These are phyloP conservation scores for Melinaea marsaeus DNA, from an alignment of 2,888 invertebrate species.

Conservation along the genomic window DNA sequence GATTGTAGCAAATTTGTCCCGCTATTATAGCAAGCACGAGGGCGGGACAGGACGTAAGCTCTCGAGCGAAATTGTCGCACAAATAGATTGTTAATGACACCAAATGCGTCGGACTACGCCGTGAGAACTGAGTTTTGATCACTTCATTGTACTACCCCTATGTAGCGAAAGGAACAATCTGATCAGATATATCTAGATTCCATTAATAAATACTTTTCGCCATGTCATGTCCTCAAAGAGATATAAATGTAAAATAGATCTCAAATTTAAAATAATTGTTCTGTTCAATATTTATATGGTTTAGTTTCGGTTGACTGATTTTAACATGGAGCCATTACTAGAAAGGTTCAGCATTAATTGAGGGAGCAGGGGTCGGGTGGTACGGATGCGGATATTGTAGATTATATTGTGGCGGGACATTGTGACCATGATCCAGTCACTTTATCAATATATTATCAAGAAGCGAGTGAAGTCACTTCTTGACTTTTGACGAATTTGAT, in stretches of 20 bases:
- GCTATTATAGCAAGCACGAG: conserved; percentile 62
- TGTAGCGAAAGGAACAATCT: no score
- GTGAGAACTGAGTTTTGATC: conserved; percentile 18
- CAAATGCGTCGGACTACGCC: conserved; percentile 22
- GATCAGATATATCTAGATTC: no score
- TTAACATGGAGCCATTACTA: conserved; percentile 22
- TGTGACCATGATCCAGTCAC: conserved; percentile 34
- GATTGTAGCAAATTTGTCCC: conserved; percentile 69
- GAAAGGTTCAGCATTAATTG: conserved; percentile 28
- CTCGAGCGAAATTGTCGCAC: conserved; percentile 60
- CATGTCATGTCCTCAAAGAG: no score
- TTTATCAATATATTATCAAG: no score
- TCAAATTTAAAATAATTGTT: no score
- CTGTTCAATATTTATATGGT: no score
- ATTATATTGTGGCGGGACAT: conserved; percentile 47
- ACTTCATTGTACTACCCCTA: conserved; percentile 9
- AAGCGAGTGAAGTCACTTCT: not conserved
- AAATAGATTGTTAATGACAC: conserved; percentile 28
- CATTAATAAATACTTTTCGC: no score
- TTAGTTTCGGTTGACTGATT: conserved; percentile 16
- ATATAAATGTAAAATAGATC: no score
- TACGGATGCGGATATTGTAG: conserved; percentile 57
- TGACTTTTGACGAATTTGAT: not conserved
- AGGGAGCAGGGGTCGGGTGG: conserved; percentile 51
- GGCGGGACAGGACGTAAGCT: conserved; percentile 64